phyloP scores from a whole-genome alignment of 30 jellyfish, hydroid and myxozoan genomes.

The Calvadosia cruxmelitensis region DNA sequence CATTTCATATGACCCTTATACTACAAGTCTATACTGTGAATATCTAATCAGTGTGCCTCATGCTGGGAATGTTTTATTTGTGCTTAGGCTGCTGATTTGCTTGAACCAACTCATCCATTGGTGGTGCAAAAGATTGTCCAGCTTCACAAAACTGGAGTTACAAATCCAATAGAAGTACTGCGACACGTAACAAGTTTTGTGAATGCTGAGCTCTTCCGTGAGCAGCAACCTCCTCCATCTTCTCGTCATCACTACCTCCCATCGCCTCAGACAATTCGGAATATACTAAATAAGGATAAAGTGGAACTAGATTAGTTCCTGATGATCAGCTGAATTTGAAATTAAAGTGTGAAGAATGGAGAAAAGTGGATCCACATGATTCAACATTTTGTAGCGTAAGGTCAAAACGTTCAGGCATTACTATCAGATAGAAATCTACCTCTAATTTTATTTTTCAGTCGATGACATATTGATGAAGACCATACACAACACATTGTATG shows the following conservation, averaged over 20 bases:
- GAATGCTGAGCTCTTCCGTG: slow-evolving; percentile 10
- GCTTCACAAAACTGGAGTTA: slow-evolving; percentile 24
- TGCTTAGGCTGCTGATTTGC: slow-evolving; percentile 10
- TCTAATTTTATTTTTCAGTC: no score
- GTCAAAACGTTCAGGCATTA: no score
- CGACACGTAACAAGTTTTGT: slow-evolving; percentile 16
- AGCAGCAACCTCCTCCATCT: slow-evolving; percentile 15
- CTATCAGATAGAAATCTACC: no score
- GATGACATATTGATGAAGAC: no score
- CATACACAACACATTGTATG: no score
- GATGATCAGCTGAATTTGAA: slow-evolving; percentile 8
- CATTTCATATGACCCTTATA: no score
- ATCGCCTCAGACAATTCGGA: slow-evolving; percentile 10
- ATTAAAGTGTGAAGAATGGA: slow-evolving; percentile 15
- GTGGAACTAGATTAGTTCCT: slow-evolving; percentile 7
- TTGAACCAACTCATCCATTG: slow-evolving; percentile 16
- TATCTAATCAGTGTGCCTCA: no score
- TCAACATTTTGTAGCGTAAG: slow-evolving; percentile 1
- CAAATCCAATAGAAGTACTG: slow-evolving; percentile 9
- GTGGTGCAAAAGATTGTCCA: slow-evolving; percentile 9
- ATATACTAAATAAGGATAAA: slow-evolving; percentile 5
- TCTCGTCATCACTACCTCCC: slow-evolving; percentile 12
- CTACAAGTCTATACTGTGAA: no score
- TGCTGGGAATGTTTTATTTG: no score
- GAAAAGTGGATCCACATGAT: slow-evolving; percentile 4